A percentile compares a stretch with the other conserved stretches of the same genome.
Conservation (phyloP, 2,113 vertebrate genomes). For the Syrmaticus mikado region DNA sequence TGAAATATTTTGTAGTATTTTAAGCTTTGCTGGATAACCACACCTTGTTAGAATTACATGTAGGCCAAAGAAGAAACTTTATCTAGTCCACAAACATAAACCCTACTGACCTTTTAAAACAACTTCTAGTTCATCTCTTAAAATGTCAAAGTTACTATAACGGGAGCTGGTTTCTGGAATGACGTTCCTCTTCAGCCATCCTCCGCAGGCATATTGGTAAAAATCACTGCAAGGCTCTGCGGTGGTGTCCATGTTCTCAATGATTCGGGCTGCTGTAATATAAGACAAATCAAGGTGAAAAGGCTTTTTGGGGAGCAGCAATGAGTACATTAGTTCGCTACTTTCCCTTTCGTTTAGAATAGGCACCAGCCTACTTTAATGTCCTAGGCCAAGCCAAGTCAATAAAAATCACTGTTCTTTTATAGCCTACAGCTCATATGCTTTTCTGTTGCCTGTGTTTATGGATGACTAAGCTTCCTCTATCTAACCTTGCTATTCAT, state of each 20-base stretch:
- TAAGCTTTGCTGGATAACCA: constrained; percentile 16
- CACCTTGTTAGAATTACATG: neutral
- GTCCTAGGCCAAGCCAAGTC: neutral
- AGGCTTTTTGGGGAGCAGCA: neutral
- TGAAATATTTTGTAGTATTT: neutral
- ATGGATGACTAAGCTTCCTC: neutral
- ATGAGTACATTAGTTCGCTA: neutral
- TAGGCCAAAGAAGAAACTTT: constrained; percentile 40
- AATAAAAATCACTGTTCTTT: neutral
- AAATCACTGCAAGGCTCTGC: constrained; percentile 89
- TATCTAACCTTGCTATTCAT: neutral
- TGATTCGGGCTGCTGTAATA: constrained; percentile 88
- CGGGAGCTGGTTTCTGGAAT: constrained; percentile 94
- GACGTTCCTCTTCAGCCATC: constrained; percentile 93
- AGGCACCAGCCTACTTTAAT: neutral
- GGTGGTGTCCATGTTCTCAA: constrained; percentile 90
- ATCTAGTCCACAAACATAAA: constrained; percentile 35
- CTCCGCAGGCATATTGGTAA: constrained; percentile 93
- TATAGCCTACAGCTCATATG: neutral
- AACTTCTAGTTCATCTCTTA: constrained; percentile 92
- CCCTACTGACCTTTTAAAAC: constrained; percentile 90
- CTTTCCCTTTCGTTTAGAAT: neutral
- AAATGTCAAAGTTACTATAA: constrained; percentile 95
- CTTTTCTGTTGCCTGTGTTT: neutral
- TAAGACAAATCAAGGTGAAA: neutral